A percentile compares a stretch with the other conserved stretches of the same genome.
Evolutionary conservation across 1,140 invertebrate genomes (phyloP).

Genomic region (Zaprionus africanus): DNA sequence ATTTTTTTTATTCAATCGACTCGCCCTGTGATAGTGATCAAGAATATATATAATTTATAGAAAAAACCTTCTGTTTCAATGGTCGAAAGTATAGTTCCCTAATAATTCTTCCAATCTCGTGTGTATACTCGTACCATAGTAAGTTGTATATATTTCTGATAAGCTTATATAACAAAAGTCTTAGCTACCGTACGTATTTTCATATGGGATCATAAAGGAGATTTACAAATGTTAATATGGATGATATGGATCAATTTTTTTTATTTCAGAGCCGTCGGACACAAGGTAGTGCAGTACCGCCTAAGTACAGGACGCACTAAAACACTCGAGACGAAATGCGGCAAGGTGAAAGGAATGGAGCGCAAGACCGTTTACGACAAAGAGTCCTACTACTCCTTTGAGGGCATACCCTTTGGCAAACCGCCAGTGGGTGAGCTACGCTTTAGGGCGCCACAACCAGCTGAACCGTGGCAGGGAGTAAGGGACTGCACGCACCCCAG

Average conservation of each 20-base stretch:
- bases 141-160: too few species aligned
- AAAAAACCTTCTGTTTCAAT: too few species aligned
- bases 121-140: too few species aligned
- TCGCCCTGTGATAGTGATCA: too few species aligned
- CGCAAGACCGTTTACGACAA: conserved; percentile 67
- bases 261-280: conserved; percentile 49
- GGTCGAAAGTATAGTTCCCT: too few species aligned
- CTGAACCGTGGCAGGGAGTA: conserved; percentile 85
- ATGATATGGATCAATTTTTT: neutral
- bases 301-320: conserved; percentile 55
- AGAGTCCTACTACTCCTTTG: conserved; percentile 78
- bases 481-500: conserved; percentile 82
- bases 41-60: too few species aligned
- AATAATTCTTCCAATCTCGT: too few species aligned
- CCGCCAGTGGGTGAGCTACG: conserved; percentile 88
- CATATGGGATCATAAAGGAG: too few species aligned
- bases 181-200: too few species aligned
- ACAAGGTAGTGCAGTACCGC: conserved; percentile 64
- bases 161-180: too few species aligned
- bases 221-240: neutral
- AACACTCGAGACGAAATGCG: conserved; percentile 54
- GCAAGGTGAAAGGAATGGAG: conserved; percentile 63
- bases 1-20: too few species aligned
- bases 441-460: conserved; percentile 86
- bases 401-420: conserved; percentile 88